Evolutionary conservation across 2,113 vertebrate species (phyloP).

Genomic region (Platycercus adscitus): DNA sequence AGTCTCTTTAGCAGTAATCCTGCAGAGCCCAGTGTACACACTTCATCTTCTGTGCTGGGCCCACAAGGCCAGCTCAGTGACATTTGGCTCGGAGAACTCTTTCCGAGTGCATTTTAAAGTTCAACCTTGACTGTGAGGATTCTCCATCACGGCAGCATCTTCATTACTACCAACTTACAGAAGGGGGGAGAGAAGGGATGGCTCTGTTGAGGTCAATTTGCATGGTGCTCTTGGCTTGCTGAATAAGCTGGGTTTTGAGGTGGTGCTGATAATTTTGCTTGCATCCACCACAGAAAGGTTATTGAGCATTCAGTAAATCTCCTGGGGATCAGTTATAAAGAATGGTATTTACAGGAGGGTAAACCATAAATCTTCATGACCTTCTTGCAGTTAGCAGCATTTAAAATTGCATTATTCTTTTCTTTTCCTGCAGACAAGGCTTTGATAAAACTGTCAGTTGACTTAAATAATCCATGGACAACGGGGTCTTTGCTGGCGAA

Average conservation of each 20-base stretch:
- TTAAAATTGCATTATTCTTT: constrained; percentile 63
- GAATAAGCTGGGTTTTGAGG: constrained; percentile 24
- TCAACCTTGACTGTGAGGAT: constrained; percentile 23
- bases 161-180: constrained; percentile 19
- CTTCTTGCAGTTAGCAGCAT: constrained; percentile 61
- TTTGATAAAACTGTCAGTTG: constrained; percentile 68
- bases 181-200: not conserved
- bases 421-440: constrained; percentile 50
- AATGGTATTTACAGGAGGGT: constrained; percentile 65
- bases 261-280: constrained; percentile 46
- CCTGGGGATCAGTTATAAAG: constrained; percentile 64
- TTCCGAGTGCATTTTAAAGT: constrained; percentile 34
- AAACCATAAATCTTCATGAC: constrained; percentile 70
- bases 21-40: constrained; percentile 28
- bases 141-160: constrained; percentile 35
- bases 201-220: constrained; percentile 1
- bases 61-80: not conserved
- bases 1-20: constrained; percentile 28
- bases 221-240: constrained; percentile 13
- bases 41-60: constrained; percentile 4
- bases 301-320: constrained; percentile 56
- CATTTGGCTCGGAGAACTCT: not conserved
- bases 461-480: constrained; percentile 56
- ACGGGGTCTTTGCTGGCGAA: not conserved
- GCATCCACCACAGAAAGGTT: constrained; percentile 57